Evolutionary conservation across 2,888 invertebrate genomes (phyloP).

Genomic region (Agonopterix subpropinquella): DNA sequence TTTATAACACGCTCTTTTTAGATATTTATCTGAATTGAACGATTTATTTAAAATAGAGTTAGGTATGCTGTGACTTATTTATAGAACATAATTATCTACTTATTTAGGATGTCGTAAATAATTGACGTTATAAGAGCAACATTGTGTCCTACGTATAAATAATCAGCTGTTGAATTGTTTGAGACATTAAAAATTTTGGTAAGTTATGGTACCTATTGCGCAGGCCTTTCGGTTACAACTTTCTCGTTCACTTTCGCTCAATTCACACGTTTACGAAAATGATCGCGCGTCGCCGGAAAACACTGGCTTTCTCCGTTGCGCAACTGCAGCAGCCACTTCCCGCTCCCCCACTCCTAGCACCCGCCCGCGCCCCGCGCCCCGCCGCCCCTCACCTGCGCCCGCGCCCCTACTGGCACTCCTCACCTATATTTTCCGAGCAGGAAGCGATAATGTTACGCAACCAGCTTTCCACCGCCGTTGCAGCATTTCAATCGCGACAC

Average conservation of each 20-base stretch:
- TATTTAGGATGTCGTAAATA: too few relatives aligned
- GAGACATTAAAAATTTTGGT: background rate
- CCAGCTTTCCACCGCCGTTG: conserved; percentile 45
- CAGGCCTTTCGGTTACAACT: conserved; percentile 23
- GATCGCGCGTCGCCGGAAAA: conserved; percentile 67
- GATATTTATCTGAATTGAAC: too few relatives aligned
- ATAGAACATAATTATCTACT: too few relatives aligned
- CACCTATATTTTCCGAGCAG: conserved; percentile 66
- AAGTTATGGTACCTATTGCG: background rate
- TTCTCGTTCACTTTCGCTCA: conserved; percentile 69
- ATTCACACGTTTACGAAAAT: conserved; percentile 73
- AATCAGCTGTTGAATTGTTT: too few relatives aligned
- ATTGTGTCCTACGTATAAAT: too few relatives aligned
- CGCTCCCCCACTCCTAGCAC: conserved; percentile 26
- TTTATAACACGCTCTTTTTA: too few relatives aligned
- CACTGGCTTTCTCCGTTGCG: conserved; percentile 66
- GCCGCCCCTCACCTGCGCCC: conserved; percentile 15
- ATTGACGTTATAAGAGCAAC: too few relatives aligned
- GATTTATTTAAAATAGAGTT: too few relatives aligned
- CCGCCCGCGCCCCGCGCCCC: conserved; percentile 6
- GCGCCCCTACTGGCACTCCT: conserved; percentile 37
- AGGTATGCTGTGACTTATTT: too few relatives aligned
- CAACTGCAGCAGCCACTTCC: conserved; percentile 58
- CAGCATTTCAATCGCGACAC: conserved; percentile 32
- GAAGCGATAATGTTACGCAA: conserved; percentile 56